These are phyloP conservation scores for Andrena bucephala DNA, from an alignment of 2,888 invertebrate species.

Conservation along the genomic window DNA sequence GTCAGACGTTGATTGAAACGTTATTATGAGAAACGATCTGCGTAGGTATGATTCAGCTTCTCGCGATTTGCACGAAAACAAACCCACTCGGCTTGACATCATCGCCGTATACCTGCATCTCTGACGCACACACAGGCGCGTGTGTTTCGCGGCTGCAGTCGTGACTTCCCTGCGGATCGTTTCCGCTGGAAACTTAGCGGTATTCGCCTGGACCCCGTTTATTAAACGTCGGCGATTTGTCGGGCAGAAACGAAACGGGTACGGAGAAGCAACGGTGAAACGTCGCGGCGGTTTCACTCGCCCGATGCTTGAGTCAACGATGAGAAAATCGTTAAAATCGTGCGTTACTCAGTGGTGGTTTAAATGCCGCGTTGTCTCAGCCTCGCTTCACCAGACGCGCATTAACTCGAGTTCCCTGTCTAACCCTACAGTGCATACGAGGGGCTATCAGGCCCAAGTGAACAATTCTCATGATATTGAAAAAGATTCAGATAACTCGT, in stretches of 20 bases:
- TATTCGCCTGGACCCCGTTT: neutral
- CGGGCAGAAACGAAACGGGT: neutral
- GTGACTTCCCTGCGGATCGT: conserved; percentile 4
- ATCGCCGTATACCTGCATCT: conserved; percentile 22
- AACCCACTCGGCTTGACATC: conserved; percentile 35
- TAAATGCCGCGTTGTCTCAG: neutral
- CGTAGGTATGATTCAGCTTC: conserved; percentile 27
- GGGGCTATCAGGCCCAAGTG: too few species aligned
- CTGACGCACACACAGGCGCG: neutral
- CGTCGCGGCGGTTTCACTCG: neutral
- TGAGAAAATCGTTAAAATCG: conserved; percentile 42
- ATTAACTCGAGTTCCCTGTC: neutral
- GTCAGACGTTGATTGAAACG: neutral
- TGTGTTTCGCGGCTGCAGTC: conserved; percentile 20
- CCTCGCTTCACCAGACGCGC: neutral
- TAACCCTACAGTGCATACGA: neutral
- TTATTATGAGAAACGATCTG: neutral
- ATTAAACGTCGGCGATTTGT: conserved; percentile 5
- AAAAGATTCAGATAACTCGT: too few species aligned
- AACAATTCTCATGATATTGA: too few species aligned
- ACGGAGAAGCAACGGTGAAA: conserved; percentile 1
- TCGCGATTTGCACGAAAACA: conserved; percentile 15
- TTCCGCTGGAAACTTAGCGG: neutral
- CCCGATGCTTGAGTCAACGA: conserved; percentile 25
- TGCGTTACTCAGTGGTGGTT: neutral